These are phyloP conservation scores for Pseudochirops corinnae DNA, from an alignment of 2,797 vertebrate genomes.

Conservation along the genomic window DNA sequence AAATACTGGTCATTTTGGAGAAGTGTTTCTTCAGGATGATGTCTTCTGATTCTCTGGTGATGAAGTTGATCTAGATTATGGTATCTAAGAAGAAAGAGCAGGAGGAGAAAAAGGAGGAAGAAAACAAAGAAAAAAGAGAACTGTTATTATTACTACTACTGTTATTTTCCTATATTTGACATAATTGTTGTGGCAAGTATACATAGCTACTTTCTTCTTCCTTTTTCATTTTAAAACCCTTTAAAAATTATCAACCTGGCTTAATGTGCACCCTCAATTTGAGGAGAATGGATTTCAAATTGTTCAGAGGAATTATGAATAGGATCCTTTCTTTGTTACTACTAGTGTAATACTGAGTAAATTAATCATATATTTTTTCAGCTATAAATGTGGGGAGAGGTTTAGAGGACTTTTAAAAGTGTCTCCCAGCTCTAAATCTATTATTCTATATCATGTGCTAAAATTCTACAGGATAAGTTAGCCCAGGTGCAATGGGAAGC, in stretches of 20 bases:
- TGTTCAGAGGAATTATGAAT: neutral
- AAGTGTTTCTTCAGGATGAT: slow-evolving; percentile 89
- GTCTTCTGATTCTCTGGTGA: slow-evolving; percentile 83
- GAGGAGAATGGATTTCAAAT: neutral
- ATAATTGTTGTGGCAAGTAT: neutral
- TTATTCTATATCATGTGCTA: neutral
- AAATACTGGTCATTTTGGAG: slow-evolving; percentile 88
- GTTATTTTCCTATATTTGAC: neutral
- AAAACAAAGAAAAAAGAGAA: slow-evolving; percentile 3
- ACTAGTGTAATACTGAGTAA: neutral
- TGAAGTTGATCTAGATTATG: slow-evolving; percentile 87
- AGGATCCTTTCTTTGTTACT: neutral
- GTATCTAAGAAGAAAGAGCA: slow-evolving; percentile 85
- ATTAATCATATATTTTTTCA: neutral
- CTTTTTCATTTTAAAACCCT: neutral
- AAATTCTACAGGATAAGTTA: neutral
- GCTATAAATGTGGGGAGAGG: neutral
- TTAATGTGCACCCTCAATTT: neutral
- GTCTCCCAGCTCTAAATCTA: neutral
- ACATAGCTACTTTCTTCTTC: neutral
- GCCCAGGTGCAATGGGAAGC: neutral
- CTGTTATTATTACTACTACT: neutral
- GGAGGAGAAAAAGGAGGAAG: slow-evolving; percentile 22
- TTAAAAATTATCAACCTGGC: neutral
- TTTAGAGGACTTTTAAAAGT: neutral